These are phyloP conservation scores for Cydia fagiglandana DNA, from an alignment of 1,140 invertebrate genomes.

Conservation along the genomic window DNA sequence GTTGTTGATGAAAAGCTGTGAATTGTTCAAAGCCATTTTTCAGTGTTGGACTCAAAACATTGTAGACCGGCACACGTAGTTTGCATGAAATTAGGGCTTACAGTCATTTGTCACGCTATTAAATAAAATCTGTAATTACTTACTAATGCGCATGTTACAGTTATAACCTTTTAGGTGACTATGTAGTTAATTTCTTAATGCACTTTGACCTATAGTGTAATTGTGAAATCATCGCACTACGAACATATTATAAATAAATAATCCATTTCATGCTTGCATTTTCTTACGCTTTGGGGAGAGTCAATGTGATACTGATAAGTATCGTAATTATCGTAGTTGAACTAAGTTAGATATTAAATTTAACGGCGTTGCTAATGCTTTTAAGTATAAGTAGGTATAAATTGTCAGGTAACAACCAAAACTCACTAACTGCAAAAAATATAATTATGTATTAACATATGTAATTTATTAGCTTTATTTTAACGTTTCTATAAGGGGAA, in stretches of 20 bases:
- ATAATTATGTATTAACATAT: too few species aligned
- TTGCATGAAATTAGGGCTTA: not conserved
- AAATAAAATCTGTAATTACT: constrained; percentile 21
- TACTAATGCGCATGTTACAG: constrained; percentile 8
- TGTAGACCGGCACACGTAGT: not conserved
- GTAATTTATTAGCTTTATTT: too few species aligned
- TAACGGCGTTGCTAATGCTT: too few species aligned
- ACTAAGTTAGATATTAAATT: too few species aligned
- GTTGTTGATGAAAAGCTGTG: constrained; percentile 28
- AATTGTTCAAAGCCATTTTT: constrained; percentile 19
- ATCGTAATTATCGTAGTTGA: too few species aligned
- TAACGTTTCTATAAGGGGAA: too few species aligned
- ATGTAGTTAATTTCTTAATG: constrained; percentile 4
- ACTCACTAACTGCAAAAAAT: too few species aligned
- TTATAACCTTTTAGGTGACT: constrained; percentile 10
- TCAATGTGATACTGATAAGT: too few species aligned
- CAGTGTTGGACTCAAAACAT: constrained; percentile 3
- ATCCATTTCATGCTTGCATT: not conserved
- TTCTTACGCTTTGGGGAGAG: too few species aligned
- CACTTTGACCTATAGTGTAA: constrained; percentile 8
- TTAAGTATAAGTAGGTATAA: too few species aligned
- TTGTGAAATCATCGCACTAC: not conserved
- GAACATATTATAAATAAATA: not conserved
- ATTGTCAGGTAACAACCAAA: too few species aligned
- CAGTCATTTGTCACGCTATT: not conserved